Conservation (phyloP, 2,888 invertebrate species). For the Copidosoma aretas region DNA sequence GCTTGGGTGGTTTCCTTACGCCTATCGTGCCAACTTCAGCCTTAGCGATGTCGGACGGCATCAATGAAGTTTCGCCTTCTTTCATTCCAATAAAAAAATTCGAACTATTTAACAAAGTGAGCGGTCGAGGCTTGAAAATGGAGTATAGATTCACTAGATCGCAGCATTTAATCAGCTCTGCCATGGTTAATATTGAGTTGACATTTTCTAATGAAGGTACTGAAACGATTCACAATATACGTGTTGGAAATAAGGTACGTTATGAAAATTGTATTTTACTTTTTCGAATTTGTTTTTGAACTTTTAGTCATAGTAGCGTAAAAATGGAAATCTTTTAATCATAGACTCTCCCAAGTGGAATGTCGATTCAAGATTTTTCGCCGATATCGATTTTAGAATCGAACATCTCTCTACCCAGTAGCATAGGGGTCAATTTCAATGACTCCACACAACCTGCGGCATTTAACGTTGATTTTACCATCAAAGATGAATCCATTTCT, state of each 20-base stretch:
- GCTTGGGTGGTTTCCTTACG: conserved; percentile 78
- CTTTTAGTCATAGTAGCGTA: conserved; percentile 8
- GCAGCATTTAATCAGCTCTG: conserved; percentile 81
- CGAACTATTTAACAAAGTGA: conserved; percentile 76
- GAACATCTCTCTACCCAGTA: conserved; percentile 70
- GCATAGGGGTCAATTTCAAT: conserved; percentile 89
- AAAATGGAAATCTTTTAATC: conserved; percentile 43
- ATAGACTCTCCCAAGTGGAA: conserved; percentile 73
- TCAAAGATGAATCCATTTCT: conserved; percentile 53
- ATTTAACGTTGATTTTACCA: conserved; percentile 75
- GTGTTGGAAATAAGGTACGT: conserved; percentile 75
- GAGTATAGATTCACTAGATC: conserved; percentile 76
- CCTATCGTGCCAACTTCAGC: conserved; percentile 63
- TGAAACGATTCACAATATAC: conserved; percentile 73
- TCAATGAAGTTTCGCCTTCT: conserved; percentile 66
- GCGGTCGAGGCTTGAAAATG: conserved; percentile 72
- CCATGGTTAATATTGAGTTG: conserved; percentile 84
- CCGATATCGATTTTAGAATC: conserved; percentile 71
- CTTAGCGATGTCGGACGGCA: conserved; percentile 51
- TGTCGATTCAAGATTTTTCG: conserved; percentile 78
- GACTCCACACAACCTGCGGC: conserved; percentile 89
- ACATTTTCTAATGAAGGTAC: conserved; percentile 76
- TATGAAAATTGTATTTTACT: not conserved
- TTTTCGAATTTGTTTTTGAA: not conserved
- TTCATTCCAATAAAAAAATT: conserved; percentile 68